Evolutionary conservation across 2,888 invertebrate genomes (phyloP).

Genomic region (Drosophila setosimentum): DNA sequence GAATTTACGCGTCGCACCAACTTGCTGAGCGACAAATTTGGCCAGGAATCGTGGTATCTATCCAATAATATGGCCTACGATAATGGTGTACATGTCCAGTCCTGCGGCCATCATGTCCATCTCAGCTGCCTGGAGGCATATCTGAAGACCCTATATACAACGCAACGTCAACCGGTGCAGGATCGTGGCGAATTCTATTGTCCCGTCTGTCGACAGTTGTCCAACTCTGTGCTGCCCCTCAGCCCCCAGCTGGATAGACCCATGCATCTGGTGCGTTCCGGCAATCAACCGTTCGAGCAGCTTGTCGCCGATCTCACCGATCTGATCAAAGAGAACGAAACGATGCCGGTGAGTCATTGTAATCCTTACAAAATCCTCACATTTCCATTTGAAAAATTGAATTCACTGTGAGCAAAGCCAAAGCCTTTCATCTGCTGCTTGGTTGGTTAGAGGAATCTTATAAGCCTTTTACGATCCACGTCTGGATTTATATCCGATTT

Average conservation of each 20-base stretch:
- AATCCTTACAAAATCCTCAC: too few species aligned
- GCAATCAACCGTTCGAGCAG: conserved; percentile 84
- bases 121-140: conserved; percentile 97
- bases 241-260: conserved; percentile 90
- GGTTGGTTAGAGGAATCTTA: too few species aligned
- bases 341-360: conserved; percentile 87
- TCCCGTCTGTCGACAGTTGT: conserved; percentile 96
- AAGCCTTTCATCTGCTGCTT: too few species aligned
- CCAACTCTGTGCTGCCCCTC: conserved; percentile 95
- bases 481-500: too few species aligned
- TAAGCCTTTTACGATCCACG: too few species aligned
- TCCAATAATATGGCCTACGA: conserved; percentile 94
- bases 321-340: conserved; percentile 89
- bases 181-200: conserved; percentile 96
- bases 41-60: conserved; percentile 92
- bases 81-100: conserved; percentile 96
- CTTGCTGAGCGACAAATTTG: conserved; percentile 91
- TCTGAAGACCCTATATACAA: conserved; percentile 92
- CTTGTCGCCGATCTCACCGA: conserved; percentile 86
- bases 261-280: conserved; percentile 88
- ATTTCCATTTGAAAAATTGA: too few species aligned
- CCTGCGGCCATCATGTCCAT: conserved; percentile 99
- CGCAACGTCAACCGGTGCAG: conserved; percentile 91
- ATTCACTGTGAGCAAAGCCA: too few species aligned
- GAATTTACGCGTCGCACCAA: conserved; percentile 92